Percentiles rank a stretch among this genome's conserved stretches.
Evolutionary conservation across 1,140 invertebrate genomes (phyloP).

Genomic region (Anastatus disparis): DNA sequence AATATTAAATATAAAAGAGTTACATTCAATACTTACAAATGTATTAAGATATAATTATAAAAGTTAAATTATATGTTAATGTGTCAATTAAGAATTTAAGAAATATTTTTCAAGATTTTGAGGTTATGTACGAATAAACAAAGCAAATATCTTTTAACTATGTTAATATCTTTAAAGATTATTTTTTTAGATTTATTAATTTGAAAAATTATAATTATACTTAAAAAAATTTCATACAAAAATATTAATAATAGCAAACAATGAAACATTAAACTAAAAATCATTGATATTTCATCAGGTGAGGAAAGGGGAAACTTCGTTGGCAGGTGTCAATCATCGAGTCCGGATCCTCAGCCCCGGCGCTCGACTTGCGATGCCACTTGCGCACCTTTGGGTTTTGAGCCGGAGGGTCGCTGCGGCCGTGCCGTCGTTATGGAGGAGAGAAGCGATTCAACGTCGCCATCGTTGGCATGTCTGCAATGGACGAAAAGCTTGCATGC

Average conservation of each 20-base stretch:
- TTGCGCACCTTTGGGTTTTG: slow-evolving; percentile 68
- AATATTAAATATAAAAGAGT: not conserved
- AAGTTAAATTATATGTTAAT: too few relatives aligned
- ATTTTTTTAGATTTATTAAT: too few relatives aligned
- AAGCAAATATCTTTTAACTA: too few relatives aligned
- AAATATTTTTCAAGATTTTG: too few relatives aligned
- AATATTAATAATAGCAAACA: too few relatives aligned
- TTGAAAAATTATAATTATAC: too few relatives aligned
- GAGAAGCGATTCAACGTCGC: slow-evolving; percentile 57
- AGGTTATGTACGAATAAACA: too few relatives aligned
- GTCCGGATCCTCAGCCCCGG: slow-evolving; percentile 65
- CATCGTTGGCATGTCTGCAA: slow-evolving; percentile 83
- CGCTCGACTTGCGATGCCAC: slow-evolving; percentile 64
- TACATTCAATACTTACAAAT: not conserved
- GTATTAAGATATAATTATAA: not conserved
- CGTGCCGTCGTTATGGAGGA: slow-evolving; percentile 63
- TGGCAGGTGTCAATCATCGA: slow-evolving; percentile 60
- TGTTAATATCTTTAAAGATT: too few relatives aligned
- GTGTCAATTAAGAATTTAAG: too few relatives aligned
- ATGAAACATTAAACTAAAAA: too few relatives aligned
- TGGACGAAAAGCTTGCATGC: slow-evolving; percentile 87
- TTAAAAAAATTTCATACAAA: too few relatives aligned
- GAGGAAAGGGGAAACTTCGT: slow-evolving; percentile 64
- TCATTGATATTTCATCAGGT: too few relatives aligned
- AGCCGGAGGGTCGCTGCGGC: slow-evolving; percentile 67